Percentiles rank a stretch among this genome's conserved stretches.
phyloP scores from a whole-genome alignment of 2,888 invertebrate species.

The Cantharis flavilabris region DNA sequence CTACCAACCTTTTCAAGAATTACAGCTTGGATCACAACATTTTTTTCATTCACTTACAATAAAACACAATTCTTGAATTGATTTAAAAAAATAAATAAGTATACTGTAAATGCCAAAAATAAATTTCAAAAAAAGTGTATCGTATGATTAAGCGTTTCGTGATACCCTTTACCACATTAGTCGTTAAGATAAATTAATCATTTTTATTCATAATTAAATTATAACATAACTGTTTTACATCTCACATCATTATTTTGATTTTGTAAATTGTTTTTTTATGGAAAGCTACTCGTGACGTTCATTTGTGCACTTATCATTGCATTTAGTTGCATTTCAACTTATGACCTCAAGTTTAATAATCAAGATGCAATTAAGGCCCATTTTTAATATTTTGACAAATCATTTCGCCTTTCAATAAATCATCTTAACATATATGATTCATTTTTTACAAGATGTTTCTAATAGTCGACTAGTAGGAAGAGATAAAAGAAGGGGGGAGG shows the following conservation, averaged over 20 bases:
- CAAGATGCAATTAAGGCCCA: not conserved
- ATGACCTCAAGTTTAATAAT: not conserved
- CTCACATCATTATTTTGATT: not conserved
- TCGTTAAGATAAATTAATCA: not conserved
- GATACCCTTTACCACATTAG: conserved; percentile 11
- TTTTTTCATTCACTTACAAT: not conserved
- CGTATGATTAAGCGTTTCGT: conserved; percentile 6
- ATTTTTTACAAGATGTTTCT: not conserved
- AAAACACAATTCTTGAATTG: not conserved
- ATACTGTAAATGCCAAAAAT: not conserved
- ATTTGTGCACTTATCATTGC: no score
- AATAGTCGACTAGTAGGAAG: no score
- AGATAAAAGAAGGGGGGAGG: no score
- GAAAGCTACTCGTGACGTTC: not conserved
- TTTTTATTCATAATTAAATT: not conserved
- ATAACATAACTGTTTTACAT: not conserved
- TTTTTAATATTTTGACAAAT: not conserved
- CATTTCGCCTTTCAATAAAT: not conserved
- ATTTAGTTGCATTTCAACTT: not conserved
- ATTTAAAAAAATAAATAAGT: not conserved
- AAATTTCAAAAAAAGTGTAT: not conserved
- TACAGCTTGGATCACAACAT: not conserved
- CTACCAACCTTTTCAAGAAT: not conserved
- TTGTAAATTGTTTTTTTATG: not conserved
- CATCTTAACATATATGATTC: not conserved